Base-by-base conservation (phyloP, 2,113 vertebrate species). In the Paraplagusia blochii region DNA sequence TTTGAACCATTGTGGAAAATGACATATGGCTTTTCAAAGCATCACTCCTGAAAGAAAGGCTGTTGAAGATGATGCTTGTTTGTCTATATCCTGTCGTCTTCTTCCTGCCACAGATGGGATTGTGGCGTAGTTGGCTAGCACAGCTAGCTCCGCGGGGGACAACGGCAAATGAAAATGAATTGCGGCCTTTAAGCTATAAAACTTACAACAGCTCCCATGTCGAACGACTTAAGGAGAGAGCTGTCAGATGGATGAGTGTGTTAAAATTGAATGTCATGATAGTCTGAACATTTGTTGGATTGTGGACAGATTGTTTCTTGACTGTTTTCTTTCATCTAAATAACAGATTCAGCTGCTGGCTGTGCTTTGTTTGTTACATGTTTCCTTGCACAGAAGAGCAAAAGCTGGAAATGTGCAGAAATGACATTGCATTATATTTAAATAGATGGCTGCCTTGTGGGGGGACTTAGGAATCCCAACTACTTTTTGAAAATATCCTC, bases 341-440 rank as follows among this genome's bases (percentile, higher is more conserved):
- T 29, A 36, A 49, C 14, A 17, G 13, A 56, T 45, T n/a, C 45
- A 29, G 42, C 45, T 43, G 14, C 8, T 1, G 12, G 49, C 33
- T 67, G 43, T n/a, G 38, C 4, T 14, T 44, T 43, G 52, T 71
- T 5, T 69, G 60, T 76, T 78, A 29, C 22, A 4, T 81, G 56
- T 56, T 8, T 29, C 67, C 67, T 77, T 79, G 72, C 54, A 34
- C 72, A 81, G 67, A 43, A 29, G 72, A 73, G 53, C 64, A 69
- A 73, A 82, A 73, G 54, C 67, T 55, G 63, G 44, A 35, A 47
- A n/a, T 55, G 56, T 79, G 62, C 29, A 19, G 22, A 15, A 36
- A 45, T 45, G 56, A 49, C 49, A 66, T 7, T 54, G 60, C 35
- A 17, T 66, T 40, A 63, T 44, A 43, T 58, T 57, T 46, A 62